These are phyloP conservation scores for Corythoichthys intestinalis DNA, from an alignment of 2,113 vertebrate genomes.

Conservation along the genomic window DNA sequence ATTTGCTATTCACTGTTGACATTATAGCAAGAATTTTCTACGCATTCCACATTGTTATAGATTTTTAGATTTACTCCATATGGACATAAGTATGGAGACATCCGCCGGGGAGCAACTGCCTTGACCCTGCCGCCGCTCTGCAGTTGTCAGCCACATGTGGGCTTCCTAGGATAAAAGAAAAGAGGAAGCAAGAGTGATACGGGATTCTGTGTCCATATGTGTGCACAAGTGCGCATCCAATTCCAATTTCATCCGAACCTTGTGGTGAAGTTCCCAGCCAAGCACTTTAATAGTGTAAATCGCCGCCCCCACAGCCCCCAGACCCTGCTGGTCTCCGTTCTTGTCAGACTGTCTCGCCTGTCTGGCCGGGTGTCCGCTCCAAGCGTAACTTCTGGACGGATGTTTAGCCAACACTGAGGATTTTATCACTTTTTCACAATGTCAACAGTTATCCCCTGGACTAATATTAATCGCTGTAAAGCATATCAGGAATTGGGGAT, in stretches of 20 bases:
- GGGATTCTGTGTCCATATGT: not conserved
- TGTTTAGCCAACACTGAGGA: conserved; percentile 40
- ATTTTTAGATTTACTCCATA: not conserved
- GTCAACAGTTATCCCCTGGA: conserved; percentile 57
- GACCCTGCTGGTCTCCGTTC: conserved; percentile 2
- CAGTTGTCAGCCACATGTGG: conserved; percentile 36
- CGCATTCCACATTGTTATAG: conserved; percentile 26
- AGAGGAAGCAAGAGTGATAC: conserved; percentile 26
- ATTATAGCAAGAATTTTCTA: conserved; percentile 36
- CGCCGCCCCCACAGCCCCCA: conserved; percentile 27
- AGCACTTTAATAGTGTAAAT: conserved; percentile 51
- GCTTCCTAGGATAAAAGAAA: conserved; percentile 31
- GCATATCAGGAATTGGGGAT: conserved; percentile 5
- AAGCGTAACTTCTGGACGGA: conserved; percentile 38
- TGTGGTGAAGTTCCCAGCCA: conserved; percentile 43
- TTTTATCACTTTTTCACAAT: conserved; percentile 67
- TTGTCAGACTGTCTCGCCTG: conserved; percentile 14
- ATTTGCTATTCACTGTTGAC: conserved; percentile 26
- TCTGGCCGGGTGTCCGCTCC: conserved; percentile 32
- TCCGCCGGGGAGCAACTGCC: not conserved
- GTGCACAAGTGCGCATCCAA: not conserved
- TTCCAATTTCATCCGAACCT: conserved; percentile 35
- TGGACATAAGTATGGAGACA: conserved; percentile 9
- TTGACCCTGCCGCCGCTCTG: conserved; percentile 23
- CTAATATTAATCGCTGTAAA: conserved; percentile 52